Evolutionary conservation across 2,797 vertebrate species (phyloP).

Genomic region (Labroides dimidiatus): DNA sequence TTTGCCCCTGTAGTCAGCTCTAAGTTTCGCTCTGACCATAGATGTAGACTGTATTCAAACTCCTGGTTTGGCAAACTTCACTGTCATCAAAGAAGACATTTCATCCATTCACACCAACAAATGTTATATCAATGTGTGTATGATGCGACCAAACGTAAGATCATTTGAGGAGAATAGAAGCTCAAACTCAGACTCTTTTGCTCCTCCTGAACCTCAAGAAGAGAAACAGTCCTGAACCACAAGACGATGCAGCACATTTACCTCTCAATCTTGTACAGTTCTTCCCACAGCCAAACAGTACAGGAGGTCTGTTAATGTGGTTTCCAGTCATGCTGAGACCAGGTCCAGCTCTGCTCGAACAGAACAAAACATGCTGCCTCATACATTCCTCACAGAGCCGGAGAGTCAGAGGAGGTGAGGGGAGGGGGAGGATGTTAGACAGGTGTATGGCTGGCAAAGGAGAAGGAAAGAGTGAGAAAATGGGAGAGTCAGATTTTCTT

Average conservation of each 20-base stretch:
- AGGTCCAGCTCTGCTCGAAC: slow-evolving; percentile 43
- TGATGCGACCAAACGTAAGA: too few species aligned
- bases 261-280: slow-evolving; percentile 32
- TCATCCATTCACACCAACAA: too few species aligned
- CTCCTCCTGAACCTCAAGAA: too few species aligned
- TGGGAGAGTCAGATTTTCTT: slow-evolving; percentile 5
- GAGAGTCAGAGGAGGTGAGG: slow-evolving; percentile 19
- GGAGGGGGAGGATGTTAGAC: slow-evolving; percentile 30
- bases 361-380: slow-evolving; percentile 75
- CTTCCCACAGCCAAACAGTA: slow-evolving; percentile 23
- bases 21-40: too few species aligned
- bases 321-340: slow-evolving; percentile 49
- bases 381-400: slow-evolving; percentile 70
- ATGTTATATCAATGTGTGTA: too few species aligned
- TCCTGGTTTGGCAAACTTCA: too few species aligned
- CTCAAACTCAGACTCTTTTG: too few species aligned
- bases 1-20: too few species aligned
- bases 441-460: slow-evolving; percentile 67
- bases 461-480: slow-evolving; percentile 60
- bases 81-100: too few species aligned
- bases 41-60: too few species aligned
- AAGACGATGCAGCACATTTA: slow-evolving; percentile 33
- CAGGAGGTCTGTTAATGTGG: slow-evolving; percentile 70
- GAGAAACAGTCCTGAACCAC: slow-evolving; percentile 4
- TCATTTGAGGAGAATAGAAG: too few species aligned